phyloP scores from a whole-genome alignment of 2,888 invertebrate genomes.

The Cephonodes hylas region DNA sequence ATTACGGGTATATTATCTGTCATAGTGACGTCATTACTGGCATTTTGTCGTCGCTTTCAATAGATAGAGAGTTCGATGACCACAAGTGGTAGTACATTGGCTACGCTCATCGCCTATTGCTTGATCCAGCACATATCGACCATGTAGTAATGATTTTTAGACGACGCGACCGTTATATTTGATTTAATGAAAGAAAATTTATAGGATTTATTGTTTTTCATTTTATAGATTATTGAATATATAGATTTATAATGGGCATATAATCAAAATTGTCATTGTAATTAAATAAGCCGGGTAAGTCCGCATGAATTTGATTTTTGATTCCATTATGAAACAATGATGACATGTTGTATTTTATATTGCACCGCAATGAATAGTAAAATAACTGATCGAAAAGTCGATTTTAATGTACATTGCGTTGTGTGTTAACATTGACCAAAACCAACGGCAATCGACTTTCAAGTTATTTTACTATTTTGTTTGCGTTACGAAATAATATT shows the following conservation, averaged over 20 bases:
- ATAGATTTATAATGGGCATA: not conserved
- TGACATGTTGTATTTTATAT: not conserved
- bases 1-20: too few species aligned
- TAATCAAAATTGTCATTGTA: not conserved
- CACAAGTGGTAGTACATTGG: not conserved
- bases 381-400: not conserved
- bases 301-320: not conserved
- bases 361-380: not conserved
- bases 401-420: not conserved
- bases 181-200: conserved; percentile 5
- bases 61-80: too few species aligned
- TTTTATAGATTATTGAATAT: conserved; percentile 6
- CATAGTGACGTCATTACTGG: not conserved
- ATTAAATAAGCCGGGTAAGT: not conserved
- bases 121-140: conserved; percentile 4
- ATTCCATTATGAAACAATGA: not conserved
- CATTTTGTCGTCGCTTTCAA: too few species aligned
- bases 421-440: not conserved
- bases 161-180: not conserved
- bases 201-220: conserved; percentile 9
- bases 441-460: not conserved
- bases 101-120: not conserved
- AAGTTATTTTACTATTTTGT: not conserved
- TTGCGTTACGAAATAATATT: not conserved
- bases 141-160: not conserved